These are phyloP conservation scores for Zaprionus lineosus DNA, from an alignment of 2,888 invertebrate species.

Conservation along the genomic window DNA sequence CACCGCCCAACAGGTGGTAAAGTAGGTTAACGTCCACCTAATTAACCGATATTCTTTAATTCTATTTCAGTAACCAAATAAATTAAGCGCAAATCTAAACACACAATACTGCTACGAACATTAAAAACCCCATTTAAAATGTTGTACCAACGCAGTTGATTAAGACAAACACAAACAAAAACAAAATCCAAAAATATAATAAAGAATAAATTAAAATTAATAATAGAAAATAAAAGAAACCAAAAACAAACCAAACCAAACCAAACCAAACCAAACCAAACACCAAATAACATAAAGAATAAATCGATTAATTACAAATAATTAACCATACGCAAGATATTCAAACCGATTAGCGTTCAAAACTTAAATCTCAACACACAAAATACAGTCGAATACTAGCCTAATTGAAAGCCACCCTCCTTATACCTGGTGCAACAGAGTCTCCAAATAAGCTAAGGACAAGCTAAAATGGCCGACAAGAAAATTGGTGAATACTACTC, in stretches of 20 bases:
- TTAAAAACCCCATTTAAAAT: slow-evolving; percentile 67
- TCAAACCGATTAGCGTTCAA: slow-evolving; percentile 62
- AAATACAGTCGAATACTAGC: slow-evolving; percentile 59
- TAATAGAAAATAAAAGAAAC: slow-evolving; percentile 31
- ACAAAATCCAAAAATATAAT: slow-evolving; percentile 36
- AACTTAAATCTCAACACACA: slow-evolving; percentile 44
- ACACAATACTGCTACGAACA: slow-evolving; percentile 68
- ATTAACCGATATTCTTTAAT: slow-evolving; percentile 24
- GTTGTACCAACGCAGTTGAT: slow-evolving; percentile 81
- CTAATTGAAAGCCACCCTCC: slow-evolving; percentile 51
- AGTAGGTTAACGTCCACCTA: slow-evolving; percentile 1
- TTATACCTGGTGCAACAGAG: slow-evolving; percentile 33
- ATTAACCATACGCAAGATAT: too few relatives aligned
- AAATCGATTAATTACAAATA: too few relatives aligned
- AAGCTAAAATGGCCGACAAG: slow-evolving; percentile 88
- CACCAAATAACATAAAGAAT: slow-evolving; percentile 27
- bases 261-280: too few relatives aligned
- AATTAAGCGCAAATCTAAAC: slow-evolving; percentile 66
- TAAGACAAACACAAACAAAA: slow-evolving; percentile 61
- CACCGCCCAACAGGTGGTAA: slow-evolving; percentile 61
- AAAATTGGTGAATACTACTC: slow-evolving; percentile 89
- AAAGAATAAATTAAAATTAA: slow-evolving; percentile 45
- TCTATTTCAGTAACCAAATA: slow-evolving; percentile 60
- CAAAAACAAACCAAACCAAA: too few relatives aligned
- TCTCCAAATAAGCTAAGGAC: slow-evolving; percentile 39